These are phyloP conservation scores for Crotalus tigris DNA, from an alignment of 2,113 vertebrate genomes.

Conservation along the genomic window DNA sequence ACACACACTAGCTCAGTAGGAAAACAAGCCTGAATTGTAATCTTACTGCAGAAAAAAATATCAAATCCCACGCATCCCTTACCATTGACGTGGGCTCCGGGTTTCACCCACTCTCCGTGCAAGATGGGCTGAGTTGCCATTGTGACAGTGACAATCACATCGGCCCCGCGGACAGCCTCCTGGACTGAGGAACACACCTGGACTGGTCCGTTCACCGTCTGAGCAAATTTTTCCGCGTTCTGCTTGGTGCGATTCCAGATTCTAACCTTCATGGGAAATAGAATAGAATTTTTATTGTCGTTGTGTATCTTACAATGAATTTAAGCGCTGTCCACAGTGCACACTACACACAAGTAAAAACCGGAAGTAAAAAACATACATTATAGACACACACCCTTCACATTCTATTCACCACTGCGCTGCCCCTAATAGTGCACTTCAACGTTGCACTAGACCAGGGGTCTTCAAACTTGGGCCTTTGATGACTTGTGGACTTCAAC, in stretches of 20 bases:
- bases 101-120: conserved; percentile 89
- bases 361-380: too few species aligned
- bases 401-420: too few species aligned
- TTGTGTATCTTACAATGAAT: too few species aligned
- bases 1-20: too few species aligned
- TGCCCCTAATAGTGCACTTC: too few species aligned
- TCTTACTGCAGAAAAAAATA: neutral
- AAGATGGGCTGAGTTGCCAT: conserved; percentile 83
- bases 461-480: too few species aligned
- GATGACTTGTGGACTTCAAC: too few species aligned
- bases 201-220: conserved; percentile 66
- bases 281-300: too few species aligned
- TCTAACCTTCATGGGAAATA: conserved; percentile 73
- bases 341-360: too few species aligned
- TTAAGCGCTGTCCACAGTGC: too few species aligned
- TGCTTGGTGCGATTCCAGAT: conserved; percentile 83
- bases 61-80: fast-evolving
- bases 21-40: neutral
- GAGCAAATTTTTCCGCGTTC: conserved; percentile 71
- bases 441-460: too few species aligned
- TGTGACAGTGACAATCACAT: conserved; percentile 90
- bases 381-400: too few species aligned
- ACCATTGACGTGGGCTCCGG: conserved; percentile 94
- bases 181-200: conserved; percentile 74
- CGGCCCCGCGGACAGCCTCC: conserved; percentile 85